phyloP scores from a whole-genome alignment of 1,140 invertebrate species.

The Trichonephila clavata region DNA sequence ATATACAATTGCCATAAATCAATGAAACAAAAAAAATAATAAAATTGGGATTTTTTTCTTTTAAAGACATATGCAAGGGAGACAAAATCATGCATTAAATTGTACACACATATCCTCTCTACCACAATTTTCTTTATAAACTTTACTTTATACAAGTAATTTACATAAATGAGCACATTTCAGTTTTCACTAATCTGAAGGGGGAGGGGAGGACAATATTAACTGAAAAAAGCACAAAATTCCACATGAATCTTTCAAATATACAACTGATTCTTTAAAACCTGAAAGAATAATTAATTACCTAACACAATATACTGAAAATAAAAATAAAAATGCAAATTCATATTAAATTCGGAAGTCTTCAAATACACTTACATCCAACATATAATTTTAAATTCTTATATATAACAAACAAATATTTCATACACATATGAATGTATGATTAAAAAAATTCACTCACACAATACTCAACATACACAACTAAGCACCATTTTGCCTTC shows the following conservation, averaged over 20 bases:
- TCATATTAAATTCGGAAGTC: not conserved
- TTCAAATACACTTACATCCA: too few species aligned
- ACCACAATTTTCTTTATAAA: not conserved
- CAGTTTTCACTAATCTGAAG: too few species aligned
- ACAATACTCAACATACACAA: not conserved
- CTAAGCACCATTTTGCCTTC: not conserved
- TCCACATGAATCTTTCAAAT: not conserved
- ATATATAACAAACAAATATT: not conserved
- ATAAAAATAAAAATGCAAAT: not conserved
- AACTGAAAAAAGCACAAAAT: slow-evolving; percentile 3
- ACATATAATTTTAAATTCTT: too few species aligned
- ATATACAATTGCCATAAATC: not conserved
- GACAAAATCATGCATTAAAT: not conserved
- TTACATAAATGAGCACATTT: not conserved
- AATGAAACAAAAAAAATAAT: not conserved
- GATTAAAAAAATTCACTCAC: not conserved
- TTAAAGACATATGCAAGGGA: not conserved
- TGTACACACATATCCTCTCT: not conserved
- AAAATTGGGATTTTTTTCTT: too few species aligned
- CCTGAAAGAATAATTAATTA: not conserved
- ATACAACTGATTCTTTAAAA: not conserved
- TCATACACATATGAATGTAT: not conserved
- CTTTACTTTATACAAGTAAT: not conserved
- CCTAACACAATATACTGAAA: not conserved
- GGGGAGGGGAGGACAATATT: not conserved